Evolutionary conservation across 2,797 vertebrate genomes (phyloP).

Genomic region (Melanotaenia pygmaea): DNA sequence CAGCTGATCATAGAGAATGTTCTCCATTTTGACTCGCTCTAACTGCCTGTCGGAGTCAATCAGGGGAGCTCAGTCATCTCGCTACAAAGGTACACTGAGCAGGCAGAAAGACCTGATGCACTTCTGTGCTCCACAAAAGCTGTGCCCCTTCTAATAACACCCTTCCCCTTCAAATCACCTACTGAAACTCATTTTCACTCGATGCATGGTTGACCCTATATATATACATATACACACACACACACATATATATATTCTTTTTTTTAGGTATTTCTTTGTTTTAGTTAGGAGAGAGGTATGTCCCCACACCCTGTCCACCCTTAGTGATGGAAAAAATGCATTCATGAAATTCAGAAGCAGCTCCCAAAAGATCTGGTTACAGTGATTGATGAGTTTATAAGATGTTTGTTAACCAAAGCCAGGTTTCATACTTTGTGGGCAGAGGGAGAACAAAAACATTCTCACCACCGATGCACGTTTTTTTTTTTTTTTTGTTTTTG

Average conservation of each 20-base stretch:
- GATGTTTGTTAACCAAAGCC: slow-evolving; percentile 76
- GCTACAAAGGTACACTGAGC: slow-evolving; percentile 76
- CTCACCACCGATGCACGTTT: slow-evolving; percentile 10
- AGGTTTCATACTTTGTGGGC: slow-evolving; percentile 63
- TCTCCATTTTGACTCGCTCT: slow-evolving; percentile 77
- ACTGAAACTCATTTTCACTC: slow-evolving; percentile 48
- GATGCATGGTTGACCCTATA: neutral
- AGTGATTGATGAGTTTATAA: slow-evolving; percentile 83
- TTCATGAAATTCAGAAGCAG: slow-evolving; percentile 81
- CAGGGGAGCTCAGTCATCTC: slow-evolving; percentile 80
- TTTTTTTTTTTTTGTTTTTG: neutral
- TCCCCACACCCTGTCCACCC: slow-evolving; percentile 47
- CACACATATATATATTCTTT: neutral
- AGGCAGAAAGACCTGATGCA: slow-evolving; percentile 73
- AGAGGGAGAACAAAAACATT: slow-evolving; percentile 58
- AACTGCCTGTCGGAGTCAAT: slow-evolving; percentile 85
- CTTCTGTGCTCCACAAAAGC: slow-evolving; percentile 74
- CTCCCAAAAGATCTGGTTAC: slow-evolving; percentile 77
- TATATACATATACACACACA: neutral
- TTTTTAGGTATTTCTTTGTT: neutral
- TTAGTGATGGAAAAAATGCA: slow-evolving; percentile 72
- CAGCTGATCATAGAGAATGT: slow-evolving; percentile 87
- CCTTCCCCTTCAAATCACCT: slow-evolving; percentile 34
- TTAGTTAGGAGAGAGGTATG: slow-evolving; percentile 41
- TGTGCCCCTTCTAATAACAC: slow-evolving; percentile 68